Evolutionary conservation across 2,888 invertebrate genomes (phyloP), one percentile per base, ranked within the genome.

Genomic region (Campoplex capitator): DNA sequence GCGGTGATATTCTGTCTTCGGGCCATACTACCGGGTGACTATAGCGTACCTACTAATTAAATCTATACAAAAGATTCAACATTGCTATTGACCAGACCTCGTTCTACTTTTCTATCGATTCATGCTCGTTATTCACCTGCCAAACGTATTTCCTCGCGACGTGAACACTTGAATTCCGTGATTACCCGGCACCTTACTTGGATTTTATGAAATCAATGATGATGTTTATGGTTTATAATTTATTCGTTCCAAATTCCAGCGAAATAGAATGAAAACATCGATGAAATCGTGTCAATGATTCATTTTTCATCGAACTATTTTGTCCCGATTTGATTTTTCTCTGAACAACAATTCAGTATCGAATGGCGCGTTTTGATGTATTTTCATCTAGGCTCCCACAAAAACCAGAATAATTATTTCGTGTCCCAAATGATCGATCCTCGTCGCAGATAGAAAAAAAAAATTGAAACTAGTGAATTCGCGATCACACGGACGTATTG

Each of bases 381-480:
- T 3, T 48, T 16, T 13, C 16, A 16, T 48, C 13, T 3, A 58
- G 3, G 3, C 11, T 9, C 3, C 0, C 58, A 16, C 58, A 7
- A 16, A 54, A 23, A 0, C 9, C 18, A 23, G 16, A 70, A 70
- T 23, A 16, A 56, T 16, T 48, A 38, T 38, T 35, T 13, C 23
- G 11, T 35, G 11, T 13, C n/a, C 51, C n/a, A 11, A 23, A 71
- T 45, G 16, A 77, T 28, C 70, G 76, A 80, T 83, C 71, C 84
- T 80, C 71, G 76, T 65, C 35, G 79, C 0, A 16, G 82, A 85
- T 91, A 90, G 91, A 90, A 90, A 90, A 90, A 90, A 90, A 91
- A 93, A 91, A 93, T 93, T 93, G 92, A 90, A 93, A 93, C 93
- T 92, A 92, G 91, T 89, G 92, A 93, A 90, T 92, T 91, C 89